Percentiles rank a stretch among this genome's conserved stretches.
Conservation (phyloP, 1,140 invertebrate genomes). For the Zaprionus davidi region DNA sequence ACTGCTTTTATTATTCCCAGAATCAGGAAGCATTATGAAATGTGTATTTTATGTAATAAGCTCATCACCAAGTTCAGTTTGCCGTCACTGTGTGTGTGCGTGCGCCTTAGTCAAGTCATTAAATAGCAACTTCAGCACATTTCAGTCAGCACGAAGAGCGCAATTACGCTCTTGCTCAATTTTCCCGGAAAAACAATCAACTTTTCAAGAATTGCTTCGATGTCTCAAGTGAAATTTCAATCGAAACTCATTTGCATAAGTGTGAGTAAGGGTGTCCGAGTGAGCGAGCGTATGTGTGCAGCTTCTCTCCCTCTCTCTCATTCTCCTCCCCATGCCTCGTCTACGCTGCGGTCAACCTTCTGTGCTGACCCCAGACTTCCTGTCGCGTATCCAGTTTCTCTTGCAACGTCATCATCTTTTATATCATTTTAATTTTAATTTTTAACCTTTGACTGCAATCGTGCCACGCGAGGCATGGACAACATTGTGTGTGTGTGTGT, state of each 20-base stretch:
- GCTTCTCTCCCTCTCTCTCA: neutral
- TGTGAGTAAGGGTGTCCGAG: neutral
- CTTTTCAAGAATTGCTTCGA: conserved; percentile 5
- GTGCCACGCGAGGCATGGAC: conserved; percentile 19
- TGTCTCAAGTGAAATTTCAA: conserved; percentile 42
- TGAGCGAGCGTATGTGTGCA: neutral
- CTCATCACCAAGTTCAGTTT: too few relatives aligned
- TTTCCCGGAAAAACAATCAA: conserved; percentile 16
- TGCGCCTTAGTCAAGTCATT: neutral
- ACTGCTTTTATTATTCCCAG: too few relatives aligned
- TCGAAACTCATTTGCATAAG: conserved; percentile 37
- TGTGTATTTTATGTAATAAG: too few relatives aligned
- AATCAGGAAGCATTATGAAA: too few relatives aligned
- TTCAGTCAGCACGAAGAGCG: neutral
- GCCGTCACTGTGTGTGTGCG: too few relatives aligned
- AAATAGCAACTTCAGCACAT: neutral
- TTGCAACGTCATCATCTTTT: conserved; percentile 50
- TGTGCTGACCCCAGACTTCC: conserved; percentile 67
- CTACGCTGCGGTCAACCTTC: conserved; percentile 45
- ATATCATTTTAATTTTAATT: conserved; percentile 70
- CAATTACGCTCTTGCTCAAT: conserved; percentile 3
- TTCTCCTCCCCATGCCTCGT: neutral
- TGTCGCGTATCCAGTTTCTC: conserved; percentile 45
- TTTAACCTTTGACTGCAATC: conserved; percentile 75
- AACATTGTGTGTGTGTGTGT: neutral